These are phyloP conservation scores for Hermodice carunculata DNA, from an alignment of 2,888 invertebrate species.

Conservation along the genomic window DNA sequence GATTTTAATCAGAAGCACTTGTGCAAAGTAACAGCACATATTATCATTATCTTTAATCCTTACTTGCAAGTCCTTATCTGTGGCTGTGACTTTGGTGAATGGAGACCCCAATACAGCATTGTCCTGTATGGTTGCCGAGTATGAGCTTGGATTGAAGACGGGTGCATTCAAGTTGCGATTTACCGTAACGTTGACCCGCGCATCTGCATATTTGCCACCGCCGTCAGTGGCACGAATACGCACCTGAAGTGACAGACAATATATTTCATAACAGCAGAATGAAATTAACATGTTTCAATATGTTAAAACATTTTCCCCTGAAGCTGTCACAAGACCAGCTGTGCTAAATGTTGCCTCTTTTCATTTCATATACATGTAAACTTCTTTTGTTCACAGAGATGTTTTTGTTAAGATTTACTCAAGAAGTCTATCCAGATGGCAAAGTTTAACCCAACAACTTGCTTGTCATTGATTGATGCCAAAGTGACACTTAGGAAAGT, in stretches of 20 bases:
- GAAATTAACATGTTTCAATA: no score
- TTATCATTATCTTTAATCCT: not conserved
- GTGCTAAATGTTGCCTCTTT: no score
- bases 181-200: slow-evolving; percentile 48
- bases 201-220: slow-evolving; percentile 46
- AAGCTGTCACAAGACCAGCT: no score
- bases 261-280: no score
- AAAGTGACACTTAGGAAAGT: no score
- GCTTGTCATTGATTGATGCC: no score
- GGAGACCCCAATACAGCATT: slow-evolving; percentile 41
- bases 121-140: slow-evolving; percentile 46
- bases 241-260: slow-evolving; percentile 44
- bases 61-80: slow-evolving; percentile 37
- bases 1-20: not conserved
- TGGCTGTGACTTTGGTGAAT: slow-evolving; percentile 33
- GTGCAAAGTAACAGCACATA: not conserved
- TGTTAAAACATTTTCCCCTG: no score
- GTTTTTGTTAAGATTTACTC: no score
- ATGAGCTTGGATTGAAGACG: slow-evolving; percentile 37
- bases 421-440: no score
- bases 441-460: no score
- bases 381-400: no score
- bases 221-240: slow-evolving; percentile 56
- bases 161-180: slow-evolving; percentile 55
- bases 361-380: no score